Evolutionary conservation across 2,888 invertebrate species (phyloP).

Genomic region (Rhamnusium bicolor): DNA sequence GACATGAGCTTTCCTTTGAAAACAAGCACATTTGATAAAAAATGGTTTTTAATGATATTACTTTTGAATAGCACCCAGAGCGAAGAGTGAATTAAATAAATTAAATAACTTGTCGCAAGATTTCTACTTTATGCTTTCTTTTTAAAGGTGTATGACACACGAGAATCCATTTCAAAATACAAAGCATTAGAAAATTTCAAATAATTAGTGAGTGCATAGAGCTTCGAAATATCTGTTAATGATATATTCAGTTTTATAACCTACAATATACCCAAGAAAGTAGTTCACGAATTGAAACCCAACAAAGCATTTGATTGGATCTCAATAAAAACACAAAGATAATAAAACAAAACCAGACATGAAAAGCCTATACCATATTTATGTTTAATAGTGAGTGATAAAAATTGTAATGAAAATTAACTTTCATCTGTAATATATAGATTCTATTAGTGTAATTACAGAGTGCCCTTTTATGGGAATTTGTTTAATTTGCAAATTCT

Average conservation of each 20-base stretch:
- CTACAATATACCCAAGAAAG: neutral
- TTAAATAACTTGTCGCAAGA: too few species aligned
- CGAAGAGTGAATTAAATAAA: too few species aligned
- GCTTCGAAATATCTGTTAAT: neutral
- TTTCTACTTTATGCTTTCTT: neutral
- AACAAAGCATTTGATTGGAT: neutral
- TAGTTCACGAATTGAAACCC: neutral
- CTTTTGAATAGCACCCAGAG: too few species aligned
- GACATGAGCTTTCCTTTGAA: too few species aligned
- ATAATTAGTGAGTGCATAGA: neutral
- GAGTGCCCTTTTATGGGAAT: too few species aligned
- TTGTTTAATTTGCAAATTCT: too few species aligned
- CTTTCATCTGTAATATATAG: neutral
- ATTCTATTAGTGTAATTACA: conserved; percentile 4
- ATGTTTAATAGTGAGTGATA: neutral
- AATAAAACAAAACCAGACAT: neutral
- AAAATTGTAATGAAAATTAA: neutral
- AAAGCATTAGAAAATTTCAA: neutral
- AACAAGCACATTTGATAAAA: too few species aligned
- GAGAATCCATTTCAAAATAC: neutral
- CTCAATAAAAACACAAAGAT: neutral
- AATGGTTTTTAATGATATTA: too few species aligned
- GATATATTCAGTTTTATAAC: neutral
- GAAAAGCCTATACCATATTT: neutral
- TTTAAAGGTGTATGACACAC: neutral